Conservation (phyloP, 2,113 vertebrate species). For the Heterochromis multidens region DNA sequence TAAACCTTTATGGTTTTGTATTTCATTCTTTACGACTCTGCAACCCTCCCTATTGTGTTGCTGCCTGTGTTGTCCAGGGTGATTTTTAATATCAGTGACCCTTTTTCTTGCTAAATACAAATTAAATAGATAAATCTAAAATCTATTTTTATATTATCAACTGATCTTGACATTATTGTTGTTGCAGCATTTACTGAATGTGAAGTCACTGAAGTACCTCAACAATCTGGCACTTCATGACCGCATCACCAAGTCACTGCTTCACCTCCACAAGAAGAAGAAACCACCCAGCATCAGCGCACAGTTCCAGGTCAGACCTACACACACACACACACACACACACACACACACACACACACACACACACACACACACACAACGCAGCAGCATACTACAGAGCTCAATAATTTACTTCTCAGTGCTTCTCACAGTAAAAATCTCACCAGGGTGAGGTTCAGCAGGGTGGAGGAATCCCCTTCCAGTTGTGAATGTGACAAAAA, state of each 20-base stretch:
- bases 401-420: neutral
- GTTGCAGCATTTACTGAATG: slow-evolving; percentile 88
- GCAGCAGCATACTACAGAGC: neutral
- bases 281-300: slow-evolving; percentile 98
- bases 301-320: slow-evolving; percentile 88
- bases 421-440: neutral
- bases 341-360: neutral
- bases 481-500: slow-evolving; percentile 27
- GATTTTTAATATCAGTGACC: too few species aligned
- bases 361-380: rapidly evolving
- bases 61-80: neutral
- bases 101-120: neutral
- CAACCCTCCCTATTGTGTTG: neutral
- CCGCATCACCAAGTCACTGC: slow-evolving; percentile 96
- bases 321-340: neutral
- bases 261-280: slow-evolving; percentile 99
- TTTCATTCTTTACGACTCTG: neutral
- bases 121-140: neutral
- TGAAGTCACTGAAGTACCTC: slow-evolving; percentile 95
- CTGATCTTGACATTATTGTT: neutral
- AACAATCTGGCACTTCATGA: slow-evolving; percentile 91
- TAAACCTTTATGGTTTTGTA: neutral
- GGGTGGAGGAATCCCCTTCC: slow-evolving; percentile 6
- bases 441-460: neutral
- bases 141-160: neutral